A percentile compares a stretch with the other conserved stretches of the same genome.
phyloP scores from a whole-genome alignment of 2,888 invertebrate species.

The Melanotus villosus region DNA sequence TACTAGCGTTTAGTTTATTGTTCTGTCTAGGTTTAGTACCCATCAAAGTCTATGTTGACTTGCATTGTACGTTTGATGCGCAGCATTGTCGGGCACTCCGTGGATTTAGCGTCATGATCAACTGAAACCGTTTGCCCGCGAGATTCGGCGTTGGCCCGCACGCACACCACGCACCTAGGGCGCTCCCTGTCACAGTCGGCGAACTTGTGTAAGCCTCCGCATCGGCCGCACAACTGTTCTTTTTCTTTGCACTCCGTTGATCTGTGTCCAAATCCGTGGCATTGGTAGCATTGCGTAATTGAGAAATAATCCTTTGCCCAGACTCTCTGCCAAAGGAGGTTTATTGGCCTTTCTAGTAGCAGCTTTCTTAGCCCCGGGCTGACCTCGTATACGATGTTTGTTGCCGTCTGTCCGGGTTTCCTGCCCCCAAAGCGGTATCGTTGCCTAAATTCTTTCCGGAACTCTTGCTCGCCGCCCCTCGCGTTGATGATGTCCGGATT shows the following conservation, averaged over 20 bases:
- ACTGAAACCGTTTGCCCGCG: neutral
- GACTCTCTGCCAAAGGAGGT: neutral
- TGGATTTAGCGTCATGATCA: neutral
- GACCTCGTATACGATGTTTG: neutral
- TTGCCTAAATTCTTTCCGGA: neutral
- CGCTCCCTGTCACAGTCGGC: neutral
- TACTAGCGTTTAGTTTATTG: too few relatives aligned
- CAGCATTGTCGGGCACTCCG: too few relatives aligned
- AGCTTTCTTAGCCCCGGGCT: neutral
- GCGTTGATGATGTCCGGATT: too few relatives aligned
- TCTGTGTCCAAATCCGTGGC: constrained; percentile 35
- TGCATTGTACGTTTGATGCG: too few relatives aligned
- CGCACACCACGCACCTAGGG: neutral
- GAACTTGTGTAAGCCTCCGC: neutral
- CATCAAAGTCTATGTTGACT: too few relatives aligned
- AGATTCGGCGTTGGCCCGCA: neutral
- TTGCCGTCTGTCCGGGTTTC: neutral
- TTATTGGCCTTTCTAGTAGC: neutral
- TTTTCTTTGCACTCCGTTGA: constrained; percentile 29
- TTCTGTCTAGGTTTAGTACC: too few relatives aligned
- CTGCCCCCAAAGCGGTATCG: neutral
- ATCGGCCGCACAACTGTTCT: constrained; percentile 13
- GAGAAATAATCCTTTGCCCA: constrained; percentile 30
- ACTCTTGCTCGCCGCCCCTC: neutral
- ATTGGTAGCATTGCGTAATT: constrained; percentile 41